phyloP scores from a whole-genome alignment of 2,113 vertebrate species.

The Perognathus longimembris region DNA sequence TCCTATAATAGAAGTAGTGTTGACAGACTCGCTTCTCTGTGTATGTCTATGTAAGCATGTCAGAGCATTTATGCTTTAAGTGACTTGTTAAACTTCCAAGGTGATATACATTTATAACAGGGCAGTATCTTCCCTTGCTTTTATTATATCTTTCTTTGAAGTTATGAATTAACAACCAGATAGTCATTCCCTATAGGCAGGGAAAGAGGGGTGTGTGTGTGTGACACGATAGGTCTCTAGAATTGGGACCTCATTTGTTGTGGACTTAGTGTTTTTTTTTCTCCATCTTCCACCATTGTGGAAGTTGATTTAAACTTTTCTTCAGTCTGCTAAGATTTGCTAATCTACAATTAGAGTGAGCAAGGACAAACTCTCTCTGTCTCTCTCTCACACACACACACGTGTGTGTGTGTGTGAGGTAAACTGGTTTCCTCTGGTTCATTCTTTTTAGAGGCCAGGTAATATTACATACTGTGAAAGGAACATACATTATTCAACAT shows the following conservation, averaged over 20 bases:
- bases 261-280: not conserved
- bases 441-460: not conserved
- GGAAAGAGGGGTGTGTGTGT: too few relatives aligned
- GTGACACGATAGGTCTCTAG: too few relatives aligned
- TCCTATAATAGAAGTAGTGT: not conserved
- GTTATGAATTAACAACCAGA: not conserved
- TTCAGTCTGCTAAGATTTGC: not conserved
- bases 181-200: not conserved
- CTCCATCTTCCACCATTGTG: not conserved
- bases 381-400: too few relatives aligned
- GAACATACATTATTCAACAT: not conserved
- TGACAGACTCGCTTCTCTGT: not conserved
- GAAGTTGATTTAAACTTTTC: slow-evolving; percentile 38
- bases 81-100: not conserved
- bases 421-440: not conserved
- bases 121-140: not conserved
- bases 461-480: not conserved
- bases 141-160: not conserved
- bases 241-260: not conserved
- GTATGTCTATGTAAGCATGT: not conserved
- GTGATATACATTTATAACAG: not conserved
- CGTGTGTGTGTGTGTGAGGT: too few relatives aligned
- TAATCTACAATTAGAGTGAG: not conserved
- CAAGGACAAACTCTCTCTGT: not conserved
- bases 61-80: not conserved